Base-by-base conservation (phyloP, 2,113 vertebrate genomes). In the Stegastes partitus region DNA sequence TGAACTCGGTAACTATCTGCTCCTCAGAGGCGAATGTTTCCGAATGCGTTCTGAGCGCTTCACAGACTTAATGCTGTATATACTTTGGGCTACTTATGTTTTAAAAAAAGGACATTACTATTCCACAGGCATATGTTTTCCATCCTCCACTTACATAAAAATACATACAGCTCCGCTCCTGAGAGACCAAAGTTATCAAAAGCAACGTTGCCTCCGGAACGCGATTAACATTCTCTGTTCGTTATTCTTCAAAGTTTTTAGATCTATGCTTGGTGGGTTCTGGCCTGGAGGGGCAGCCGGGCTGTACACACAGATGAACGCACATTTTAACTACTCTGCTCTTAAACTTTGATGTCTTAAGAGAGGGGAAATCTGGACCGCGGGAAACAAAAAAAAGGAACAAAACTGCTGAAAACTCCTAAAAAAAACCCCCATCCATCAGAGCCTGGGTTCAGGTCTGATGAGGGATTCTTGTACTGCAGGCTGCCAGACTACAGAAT, bases 141-240 rank as follows among this genome's bases (percentile, higher is more conserved):
- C 49, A 77, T 77, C 51, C 42, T 79, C 14, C 45, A 37, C 86
- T 81, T 68, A 66, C 49, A 77, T 26, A 37, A 64, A 84, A 68
- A 75, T 61, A 79, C 74, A 87, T 77, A 62, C 45, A 67, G 59
- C 66, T 79, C 67, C 21, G 42, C 18, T 63, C 81, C 81, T 61
- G 11, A n/a, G 83, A 83, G 85, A 85, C 59, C 61, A 49, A 69
- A 68, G 50, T 84, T 87, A 76, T 84, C 69, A 84, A 71, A 83
- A 81, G 86, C 64, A 78, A 66, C n/a, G 23, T 59, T 22, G 86
- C 82, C 83, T 84, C 44, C 76, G 74, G 66, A 84, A 64, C 59
- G 57, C 45, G 69, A 86, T 86, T 87, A 84, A 83, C 84, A 87
- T 84, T 84, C 86, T 89, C 83, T 86, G 54, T 82, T 87, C 47